These are phyloP conservation scores for Oryzias celebensis DNA, from an alignment of 2,113 vertebrate species.

Conservation along the genomic window DNA sequence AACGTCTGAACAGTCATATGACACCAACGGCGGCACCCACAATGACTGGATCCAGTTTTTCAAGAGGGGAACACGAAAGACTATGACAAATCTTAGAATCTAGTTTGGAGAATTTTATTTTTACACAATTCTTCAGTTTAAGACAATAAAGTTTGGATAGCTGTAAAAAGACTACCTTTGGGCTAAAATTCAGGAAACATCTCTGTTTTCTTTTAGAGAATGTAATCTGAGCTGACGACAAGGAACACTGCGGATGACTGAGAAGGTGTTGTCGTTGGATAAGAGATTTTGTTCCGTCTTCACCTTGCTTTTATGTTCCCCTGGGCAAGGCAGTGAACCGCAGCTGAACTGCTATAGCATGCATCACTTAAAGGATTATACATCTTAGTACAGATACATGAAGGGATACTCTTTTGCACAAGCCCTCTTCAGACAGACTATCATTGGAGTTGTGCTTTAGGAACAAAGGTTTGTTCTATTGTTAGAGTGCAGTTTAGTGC, in stretches of 20 bases:
- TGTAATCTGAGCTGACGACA: background rate
- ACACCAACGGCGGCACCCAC: background rate
- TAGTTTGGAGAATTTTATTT: too few species aligned
- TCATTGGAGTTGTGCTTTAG: background rate
- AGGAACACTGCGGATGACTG: background rate
- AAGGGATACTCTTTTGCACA: too few species aligned
- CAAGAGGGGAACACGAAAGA: background rate
- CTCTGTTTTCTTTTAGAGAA: background rate
- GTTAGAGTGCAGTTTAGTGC: background rate
- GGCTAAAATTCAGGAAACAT: too few species aligned
- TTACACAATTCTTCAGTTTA: too few species aligned
- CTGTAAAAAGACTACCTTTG: too few species aligned
- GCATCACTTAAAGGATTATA: too few species aligned
- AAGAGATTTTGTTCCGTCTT: background rate
- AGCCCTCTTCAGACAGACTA: too few species aligned
- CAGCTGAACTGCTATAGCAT: background rate
- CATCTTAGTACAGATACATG: too few species aligned
- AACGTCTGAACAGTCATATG: background rate
- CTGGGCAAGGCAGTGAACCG: slow-evolving; percentile 5
- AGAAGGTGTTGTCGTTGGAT: slow-evolving; percentile 6
- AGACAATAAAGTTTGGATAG: too few species aligned
- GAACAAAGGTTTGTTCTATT: background rate
- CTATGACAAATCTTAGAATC: background rate
- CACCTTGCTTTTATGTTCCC: background rate
- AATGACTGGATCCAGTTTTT: background rate